Base-by-base conservation (phyloP, 2,888 invertebrate species). In the Meloe dianella region DNA sequence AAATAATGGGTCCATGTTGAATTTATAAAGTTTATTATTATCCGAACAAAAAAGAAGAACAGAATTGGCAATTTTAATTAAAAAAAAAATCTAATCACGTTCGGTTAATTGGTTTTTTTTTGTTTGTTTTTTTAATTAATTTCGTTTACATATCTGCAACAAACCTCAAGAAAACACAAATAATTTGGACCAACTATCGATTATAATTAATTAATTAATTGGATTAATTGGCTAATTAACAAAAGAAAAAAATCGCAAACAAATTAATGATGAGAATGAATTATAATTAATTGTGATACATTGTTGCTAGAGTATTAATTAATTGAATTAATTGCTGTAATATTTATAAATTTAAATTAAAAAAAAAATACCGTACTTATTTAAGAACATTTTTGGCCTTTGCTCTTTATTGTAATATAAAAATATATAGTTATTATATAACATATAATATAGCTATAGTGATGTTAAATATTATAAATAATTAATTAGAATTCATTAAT, bases 1-100 rank as follows among this genome's bases (percentile, higher is more conserved):
- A 58, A 69, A 64, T 59, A 47, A 69, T 57, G 69, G 69, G 69
- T 69, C 69, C 69, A 69, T 63, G 69, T 69, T 69, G 66, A 69
- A 69, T 69, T 66, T 69, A 66, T 60, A 69, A 69, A 69, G 66
- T 69, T 64, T 69, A 69, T 68, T 24, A 66, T 56, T 4, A 35
- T 29, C n/a, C n/a, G 51, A 24, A 47, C 27, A 47, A 7, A 17
- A 47, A 47, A 41, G 3, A 1, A 17, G 17, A 12, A 41, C 2
- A 22, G n/a, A 22, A 22, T 54, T 64, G 61, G 67, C 64, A 29
- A 27, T 27, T 27, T 27, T 27, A 27, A 27, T 27, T 27, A 27
- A 27, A 27, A 27, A 2, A 27, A 27, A 27, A 27, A 27, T 27
- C 27, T 3, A 32, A 32, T 32, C 32, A 8, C 10, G 32, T 2